Evolutionary conservation across 2,797 vertebrate genomes (phyloP).

Genomic region (Acrossocheilus wenchowensis): DNA sequence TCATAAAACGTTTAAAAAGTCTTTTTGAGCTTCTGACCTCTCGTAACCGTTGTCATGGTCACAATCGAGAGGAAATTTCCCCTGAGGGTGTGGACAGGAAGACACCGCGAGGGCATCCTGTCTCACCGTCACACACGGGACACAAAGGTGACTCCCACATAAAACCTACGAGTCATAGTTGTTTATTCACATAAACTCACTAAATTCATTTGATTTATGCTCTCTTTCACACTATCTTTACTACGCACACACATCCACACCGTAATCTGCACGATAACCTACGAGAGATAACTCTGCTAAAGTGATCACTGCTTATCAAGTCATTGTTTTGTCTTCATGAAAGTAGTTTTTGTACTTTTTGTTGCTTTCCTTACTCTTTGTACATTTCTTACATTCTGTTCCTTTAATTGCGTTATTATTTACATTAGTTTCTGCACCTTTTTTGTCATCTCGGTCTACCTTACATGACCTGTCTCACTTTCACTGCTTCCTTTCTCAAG

Average conservation of each 20-base stretch:
- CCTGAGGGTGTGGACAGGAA: conserved; percentile 57
- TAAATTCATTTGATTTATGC: not conserved
- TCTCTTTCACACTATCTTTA: not conserved
- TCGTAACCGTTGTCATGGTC: conserved; percentile 28
- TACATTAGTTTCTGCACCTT: not conserved
- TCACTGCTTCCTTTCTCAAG: not conserved
- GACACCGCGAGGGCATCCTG: conserved; percentile 50
- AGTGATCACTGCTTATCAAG: not conserved
- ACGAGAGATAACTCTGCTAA: not conserved
- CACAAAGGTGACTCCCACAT: conserved; percentile 13
- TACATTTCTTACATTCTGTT: not conserved
- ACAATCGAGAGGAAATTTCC: conserved; percentile 53
- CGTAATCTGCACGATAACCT: not conserved
- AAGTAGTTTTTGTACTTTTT: not conserved
- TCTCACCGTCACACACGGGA: conserved; percentile 42
- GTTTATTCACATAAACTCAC: not conserved
- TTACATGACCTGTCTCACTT: not conserved
- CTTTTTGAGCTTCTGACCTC: conserved; percentile 31
- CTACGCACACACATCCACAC: not conserved
- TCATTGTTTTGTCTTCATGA: not conserved
- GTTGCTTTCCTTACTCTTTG: not conserved
- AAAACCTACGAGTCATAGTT: not conserved
- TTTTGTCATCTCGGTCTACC: not conserved
- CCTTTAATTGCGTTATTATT: not conserved
- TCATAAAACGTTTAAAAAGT: not conserved